phyloP scores from a whole-genome alignment of 2,113 vertebrate species.

The Panurus biarmicus region DNA sequence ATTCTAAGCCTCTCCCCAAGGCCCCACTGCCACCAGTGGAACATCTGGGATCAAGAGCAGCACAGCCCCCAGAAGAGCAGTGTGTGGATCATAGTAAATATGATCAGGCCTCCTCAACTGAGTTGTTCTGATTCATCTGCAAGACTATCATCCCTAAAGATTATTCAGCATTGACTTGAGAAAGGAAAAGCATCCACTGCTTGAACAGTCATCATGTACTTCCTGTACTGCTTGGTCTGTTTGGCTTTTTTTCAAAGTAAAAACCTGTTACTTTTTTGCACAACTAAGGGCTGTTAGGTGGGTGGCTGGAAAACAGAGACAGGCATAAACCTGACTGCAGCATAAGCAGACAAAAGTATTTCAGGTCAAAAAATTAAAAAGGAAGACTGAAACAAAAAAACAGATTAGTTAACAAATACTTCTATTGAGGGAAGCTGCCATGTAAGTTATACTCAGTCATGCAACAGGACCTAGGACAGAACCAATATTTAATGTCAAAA shows the following conservation, averaged over 20 bases:
- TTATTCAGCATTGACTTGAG: not conserved
- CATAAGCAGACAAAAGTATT: not conserved
- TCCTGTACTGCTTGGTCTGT: not conserved
- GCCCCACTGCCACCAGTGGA: not conserved
- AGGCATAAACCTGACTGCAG: not conserved
- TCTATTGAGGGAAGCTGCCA: not conserved
- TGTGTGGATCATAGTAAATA: not conserved
- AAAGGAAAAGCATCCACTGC: not conserved
- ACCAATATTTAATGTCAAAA: not conserved
- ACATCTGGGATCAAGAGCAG: not conserved
- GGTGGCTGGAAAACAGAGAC: not conserved
- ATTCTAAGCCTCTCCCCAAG: not conserved
- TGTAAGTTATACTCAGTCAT: not conserved
- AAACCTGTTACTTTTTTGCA: not conserved
- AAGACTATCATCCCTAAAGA: not conserved
- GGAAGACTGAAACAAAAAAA: not conserved
- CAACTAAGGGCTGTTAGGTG: not conserved
- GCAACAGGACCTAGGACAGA: not conserved
- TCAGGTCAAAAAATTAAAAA: not conserved
- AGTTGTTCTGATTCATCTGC: not conserved
- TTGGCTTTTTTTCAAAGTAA: not conserved
- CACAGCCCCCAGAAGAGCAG: not conserved
- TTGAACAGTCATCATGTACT: not conserved
- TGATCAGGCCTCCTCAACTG: not conserved
- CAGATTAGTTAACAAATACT: not conserved